Evolutionary conservation across 2,113 vertebrate genomes (phyloP).

Genomic region (Ictalurus punctatus): DNA sequence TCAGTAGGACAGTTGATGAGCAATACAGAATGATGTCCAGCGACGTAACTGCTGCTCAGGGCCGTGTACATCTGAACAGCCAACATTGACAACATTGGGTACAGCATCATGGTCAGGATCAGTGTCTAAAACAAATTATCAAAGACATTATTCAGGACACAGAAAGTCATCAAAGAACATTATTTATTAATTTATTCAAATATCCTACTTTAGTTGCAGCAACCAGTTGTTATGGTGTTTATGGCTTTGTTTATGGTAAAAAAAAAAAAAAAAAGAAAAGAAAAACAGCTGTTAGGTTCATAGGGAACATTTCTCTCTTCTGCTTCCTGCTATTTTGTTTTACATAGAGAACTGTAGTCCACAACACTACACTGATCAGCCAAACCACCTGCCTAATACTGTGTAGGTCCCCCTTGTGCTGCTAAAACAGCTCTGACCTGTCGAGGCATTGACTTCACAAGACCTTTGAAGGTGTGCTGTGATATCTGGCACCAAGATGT

Average conservation of each 20-base stretch:
- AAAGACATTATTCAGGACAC: not conserved
- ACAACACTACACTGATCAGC: not conserved
- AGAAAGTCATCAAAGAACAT: not conserved
- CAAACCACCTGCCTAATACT: no score
- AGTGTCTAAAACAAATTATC: constrained; percentile 60
- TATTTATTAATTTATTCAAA: not conserved
- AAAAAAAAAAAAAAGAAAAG: no score
- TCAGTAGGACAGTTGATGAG: constrained; percentile 85
- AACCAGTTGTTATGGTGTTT: not conserved
- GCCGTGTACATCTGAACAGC: constrained; percentile 70
- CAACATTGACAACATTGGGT: constrained; percentile 70
- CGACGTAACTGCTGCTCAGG: constrained; percentile 74
- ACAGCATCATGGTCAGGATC: constrained; percentile 70
- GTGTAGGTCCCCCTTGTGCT: no score
- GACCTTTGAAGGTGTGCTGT: no score
- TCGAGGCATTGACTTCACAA: no score
- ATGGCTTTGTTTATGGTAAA: not conserved
- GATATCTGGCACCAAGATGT: no score
- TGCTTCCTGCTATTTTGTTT: not conserved
- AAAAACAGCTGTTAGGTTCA: not conserved
- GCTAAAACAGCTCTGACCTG: no score
- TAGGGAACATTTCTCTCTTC: not conserved
- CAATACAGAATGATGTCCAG: constrained; percentile 78
- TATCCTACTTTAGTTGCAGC: not conserved
- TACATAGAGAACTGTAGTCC: not conserved